phyloP scores from a whole-genome alignment of 2,113 vertebrate species.

The Choloepus hoffmanni region DNA sequence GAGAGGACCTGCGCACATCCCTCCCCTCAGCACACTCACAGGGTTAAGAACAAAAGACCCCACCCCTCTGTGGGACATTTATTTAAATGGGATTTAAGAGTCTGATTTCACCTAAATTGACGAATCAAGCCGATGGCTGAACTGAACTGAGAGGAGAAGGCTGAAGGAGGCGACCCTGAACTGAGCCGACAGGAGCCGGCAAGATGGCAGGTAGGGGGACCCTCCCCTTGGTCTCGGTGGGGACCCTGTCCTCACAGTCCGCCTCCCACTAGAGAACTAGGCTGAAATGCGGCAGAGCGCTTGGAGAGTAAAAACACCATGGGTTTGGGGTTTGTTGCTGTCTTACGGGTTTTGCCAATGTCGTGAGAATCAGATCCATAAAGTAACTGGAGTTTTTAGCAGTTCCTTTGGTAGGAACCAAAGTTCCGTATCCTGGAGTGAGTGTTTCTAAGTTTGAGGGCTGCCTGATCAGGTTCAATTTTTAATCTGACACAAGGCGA shows the following conservation, averaged over 20 bases:
- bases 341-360: neutral
- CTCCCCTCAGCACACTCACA: neutral
- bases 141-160: neutral
- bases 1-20: neutral
- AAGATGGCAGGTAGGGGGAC: neutral
- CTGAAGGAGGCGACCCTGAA: rapidly evolving
- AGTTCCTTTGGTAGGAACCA: neutral
- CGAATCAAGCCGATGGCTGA: neutral
- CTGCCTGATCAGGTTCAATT: neutral
- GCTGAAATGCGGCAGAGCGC: neutral
- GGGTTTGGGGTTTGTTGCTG: neutral
- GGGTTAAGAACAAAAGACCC: neutral
- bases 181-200: neutral
- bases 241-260: neutral
- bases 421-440: neutral
- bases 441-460: neutral
- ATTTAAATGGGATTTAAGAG: neutral
- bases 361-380: neutral
- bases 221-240: rapidly evolving
- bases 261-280: neutral
- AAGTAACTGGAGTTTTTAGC: neutral
- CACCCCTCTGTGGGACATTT: neutral
- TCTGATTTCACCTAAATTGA: neutral
- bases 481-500: neutral
- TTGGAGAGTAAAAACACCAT: neutral